These are phyloP conservation scores for Zoanthus solanderi DNA, from an alignment of 92 coral and sea anemone genomes.

Conservation along the genomic window DNA sequence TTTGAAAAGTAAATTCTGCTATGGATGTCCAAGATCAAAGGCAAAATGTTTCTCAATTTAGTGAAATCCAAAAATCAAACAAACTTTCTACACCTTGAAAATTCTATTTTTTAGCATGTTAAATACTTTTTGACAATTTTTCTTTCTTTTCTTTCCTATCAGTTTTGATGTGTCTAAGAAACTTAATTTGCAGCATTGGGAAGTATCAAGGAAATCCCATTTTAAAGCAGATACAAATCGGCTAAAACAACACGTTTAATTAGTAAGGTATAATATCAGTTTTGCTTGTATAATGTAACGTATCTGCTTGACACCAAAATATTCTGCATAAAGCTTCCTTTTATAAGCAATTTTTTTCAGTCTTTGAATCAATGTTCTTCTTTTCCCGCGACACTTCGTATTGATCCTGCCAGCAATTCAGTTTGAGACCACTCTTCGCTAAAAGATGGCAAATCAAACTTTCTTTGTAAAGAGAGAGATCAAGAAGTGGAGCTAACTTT, in stretches of 20 bases:
- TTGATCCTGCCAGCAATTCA: neutral
- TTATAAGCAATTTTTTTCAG: neutral
- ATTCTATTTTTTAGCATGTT: neutral
- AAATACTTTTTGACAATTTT: neutral
- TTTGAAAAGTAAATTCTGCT: neutral
- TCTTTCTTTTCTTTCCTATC: no score
- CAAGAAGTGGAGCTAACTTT: conserved; percentile 47
- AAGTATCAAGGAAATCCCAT: no score
- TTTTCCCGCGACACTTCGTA: neutral
- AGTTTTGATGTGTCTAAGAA: neutral
- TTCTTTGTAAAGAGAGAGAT: conserved; percentile 38
- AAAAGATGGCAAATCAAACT: conserved; percentile 52
- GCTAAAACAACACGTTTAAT: no score
- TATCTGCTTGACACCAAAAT: no score
- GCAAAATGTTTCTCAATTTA: neutral
- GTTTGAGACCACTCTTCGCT: conserved; percentile 37
- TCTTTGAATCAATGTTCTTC: conserved; percentile 7
- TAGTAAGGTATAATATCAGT: no score
- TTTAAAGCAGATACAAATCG: no score
- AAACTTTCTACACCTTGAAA: neutral
- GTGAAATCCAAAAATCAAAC: neutral
- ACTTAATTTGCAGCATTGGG: neutral
- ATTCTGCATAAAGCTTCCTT: neutral
- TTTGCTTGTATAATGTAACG: no score
- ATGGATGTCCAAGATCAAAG: no score